Evolutionary conservation across 2,113 vertebrate species (phyloP), one percentile per base, ranked within the genome.

Genomic region (Emydocephalus ijimae): DNA sequence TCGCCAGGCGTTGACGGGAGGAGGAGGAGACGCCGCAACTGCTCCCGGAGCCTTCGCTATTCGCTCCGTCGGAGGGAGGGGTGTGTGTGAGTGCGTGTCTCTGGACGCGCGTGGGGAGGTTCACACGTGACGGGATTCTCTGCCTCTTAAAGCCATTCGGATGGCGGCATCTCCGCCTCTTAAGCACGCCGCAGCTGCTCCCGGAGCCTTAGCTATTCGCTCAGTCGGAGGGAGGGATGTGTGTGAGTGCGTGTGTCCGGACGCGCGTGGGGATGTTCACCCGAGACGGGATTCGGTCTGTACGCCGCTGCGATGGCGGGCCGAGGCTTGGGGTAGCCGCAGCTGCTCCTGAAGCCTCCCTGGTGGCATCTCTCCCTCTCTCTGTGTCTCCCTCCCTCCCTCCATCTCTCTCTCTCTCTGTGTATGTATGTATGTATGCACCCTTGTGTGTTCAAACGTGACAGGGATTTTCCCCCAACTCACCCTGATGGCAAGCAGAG

Each of bases 101-200:
- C 14, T 54, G 54, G 7, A 59, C 57, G 23, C 21, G 23, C 23
- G 57, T 59, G 57, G 57, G 24, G 24, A 24, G 10, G 69, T 81
- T 39, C 69, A 20, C n/a, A 81, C 69, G 15, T 20, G 69, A 39
- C n/a, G 69, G n/a, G 69, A 2, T 43, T 43, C 6, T 15, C n/a
- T n/a, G 29, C 14, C 64, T 74, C 4, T 6, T 5, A 1, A 2
- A 2, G 5, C 15, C 69, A 18, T 5, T 20, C 1, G 2, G 12
- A 7, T n/a, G 64, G 29, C 29, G 29, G 26, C 26, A 12, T 69
- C 0, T 12, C 29, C 12, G 29, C 12, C 29, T 6, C 11, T n/a
- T 69, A n/a, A 29, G 29, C 61, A n/a, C 26, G 3, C 26, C 4
- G 11, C 4, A 69, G 61, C 1, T 29, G 61, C 26, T 64, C 11